Evolutionary conservation across 2,797 vertebrate genomes (phyloP), one percentile per base, ranked within the genome.

Genomic region (Lepilemur ruficaudatus): DNA sequence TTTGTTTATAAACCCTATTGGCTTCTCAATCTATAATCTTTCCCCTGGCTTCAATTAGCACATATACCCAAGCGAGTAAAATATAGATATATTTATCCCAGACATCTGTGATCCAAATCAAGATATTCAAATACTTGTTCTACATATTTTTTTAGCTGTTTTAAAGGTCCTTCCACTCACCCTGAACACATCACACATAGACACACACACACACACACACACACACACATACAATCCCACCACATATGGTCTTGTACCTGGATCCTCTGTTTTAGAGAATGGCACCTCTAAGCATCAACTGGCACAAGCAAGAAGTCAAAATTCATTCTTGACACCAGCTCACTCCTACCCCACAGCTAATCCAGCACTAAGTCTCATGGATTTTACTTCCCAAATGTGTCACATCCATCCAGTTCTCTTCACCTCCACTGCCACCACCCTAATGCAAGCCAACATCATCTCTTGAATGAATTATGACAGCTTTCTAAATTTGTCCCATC

Each of bases 1-100:
- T 89, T 93, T 95, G 43, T 81, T 91, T 32, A 48, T 41, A 91
- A 73, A 91, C 15, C 30, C 12, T 41, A 67, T 18, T 35, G 79
- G 10, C 13, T 93, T 93, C 52, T 87, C 41, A 48, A 72, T 93
- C n/a, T 91, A 20, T 72, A 83, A 69, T 87, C 43, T 91, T 93
- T 30, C 32, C 14, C 23, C 14, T 89, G 61, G 7, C 22, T 94
- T 94, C 67, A 72, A 73, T 81, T 73, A 86, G 10, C 32, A 82
- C 20, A 52, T 78, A 81, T 52, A 18, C 38, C n/a, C 78, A 96
- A 90, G 9, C 70, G 22, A 80, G 13, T 48, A 7, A 80, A 88
- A 88, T 46, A 59, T 32, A 76, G 73, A n/a, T 88, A 88, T 7
- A 43, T 69, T 78, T 41, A 76, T 76, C 41, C 10, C 50, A 83